These are phyloP conservation scores for Clivina fossor DNA, from an alignment of 2,888 invertebrate genomes.

Conservation along the genomic window DNA sequence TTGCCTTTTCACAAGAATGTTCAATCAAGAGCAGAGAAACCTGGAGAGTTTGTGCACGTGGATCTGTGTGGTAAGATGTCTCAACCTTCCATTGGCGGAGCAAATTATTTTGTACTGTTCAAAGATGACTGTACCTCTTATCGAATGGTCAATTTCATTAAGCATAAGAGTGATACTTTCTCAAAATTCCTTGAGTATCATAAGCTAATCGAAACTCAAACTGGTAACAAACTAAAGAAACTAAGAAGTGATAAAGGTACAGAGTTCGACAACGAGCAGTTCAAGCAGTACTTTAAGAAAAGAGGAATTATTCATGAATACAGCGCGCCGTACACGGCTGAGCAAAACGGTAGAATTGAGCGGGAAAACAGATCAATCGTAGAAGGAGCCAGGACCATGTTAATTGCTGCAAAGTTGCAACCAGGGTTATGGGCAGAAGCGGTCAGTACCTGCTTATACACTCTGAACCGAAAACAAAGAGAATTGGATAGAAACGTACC, in stretches of 20 bases:
- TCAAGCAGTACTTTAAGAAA: constrained; percentile 35
- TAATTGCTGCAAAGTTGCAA: constrained; percentile 40
- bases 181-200: constrained; percentile 28
- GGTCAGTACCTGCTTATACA: constrained; percentile 41
- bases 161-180: constrained; percentile 35
- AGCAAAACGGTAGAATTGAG: constrained; percentile 45
- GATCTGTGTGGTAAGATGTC: constrained; percentile 37
- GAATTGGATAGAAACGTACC: constrained; percentile 4
- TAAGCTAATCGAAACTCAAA: constrained; percentile 32
- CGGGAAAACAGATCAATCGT: constrained; percentile 44
- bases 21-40: constrained; percentile 10
- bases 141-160: constrained; percentile 34
- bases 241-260: constrained; percentile 40
- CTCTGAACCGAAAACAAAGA: constrained; percentile 39
- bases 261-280: constrained; percentile 36
- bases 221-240: constrained; percentile 30
- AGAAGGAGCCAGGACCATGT: constrained; percentile 44
- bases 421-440: constrained; percentile 46
- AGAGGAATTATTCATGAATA: constrained; percentile 39
- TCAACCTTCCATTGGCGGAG: constrained; percentile 28
- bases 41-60: constrained; percentile 37
- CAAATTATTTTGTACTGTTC: constrained; percentile 36
- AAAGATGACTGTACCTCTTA: constrained; percentile 38
- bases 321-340: constrained; percentile 38
- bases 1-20: constrained; percentile 31